Evolutionary conservation across 2,797 vertebrate species (phyloP), one percentile per base, ranked within the genome.

Genomic region (Ptychadena robeensis): DNA sequence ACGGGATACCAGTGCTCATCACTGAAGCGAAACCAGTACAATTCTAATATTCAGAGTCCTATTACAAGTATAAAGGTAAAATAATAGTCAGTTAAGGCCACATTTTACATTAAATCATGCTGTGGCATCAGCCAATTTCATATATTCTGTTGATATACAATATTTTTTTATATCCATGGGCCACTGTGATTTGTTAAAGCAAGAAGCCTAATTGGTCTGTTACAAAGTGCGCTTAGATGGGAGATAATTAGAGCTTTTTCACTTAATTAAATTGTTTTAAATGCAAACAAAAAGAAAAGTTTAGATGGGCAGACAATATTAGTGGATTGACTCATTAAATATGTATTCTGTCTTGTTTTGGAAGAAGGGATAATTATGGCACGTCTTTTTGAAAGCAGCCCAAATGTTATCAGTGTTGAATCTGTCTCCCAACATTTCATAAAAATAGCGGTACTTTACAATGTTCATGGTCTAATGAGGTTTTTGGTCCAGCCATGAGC

Each of bases 11-110:
- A 37, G 59, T 76, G 59, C 35, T 75, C n/a, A 28, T 35, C 35
- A 38, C 73, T 75, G 57, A 75, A 75, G 34, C 22, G 34, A 75
- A 59, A 75, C 73, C 73, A 37, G 30, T 1, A 11, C 73, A n/a
- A 2, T 63, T 25, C n/a, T n/a, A n/a, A n/a, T n/a, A n/a, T n/a
- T n/a, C 57, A 31, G 9, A 27, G 73, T 64, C 73, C 14, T 75
- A 65, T 65, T 22, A 37, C 15, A 40, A 27, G 15, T 28, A 40
- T 28, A 64, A 73, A 27, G 27, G 31, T n/a, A 35, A 73, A 59
- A 27, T 27, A 28, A 37, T 27, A 57, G 48, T 14, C 44, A 9
- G 18, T 22, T 48, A 48, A 5, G 44, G 44, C 22, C 5, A 6
- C 22, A 48, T 22, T 48, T 48, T 4, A 48, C 14, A 48, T 48